Base-by-base conservation (phyloP, 2,888 invertebrate species). In the Ormyrus pomaceus region DNA sequence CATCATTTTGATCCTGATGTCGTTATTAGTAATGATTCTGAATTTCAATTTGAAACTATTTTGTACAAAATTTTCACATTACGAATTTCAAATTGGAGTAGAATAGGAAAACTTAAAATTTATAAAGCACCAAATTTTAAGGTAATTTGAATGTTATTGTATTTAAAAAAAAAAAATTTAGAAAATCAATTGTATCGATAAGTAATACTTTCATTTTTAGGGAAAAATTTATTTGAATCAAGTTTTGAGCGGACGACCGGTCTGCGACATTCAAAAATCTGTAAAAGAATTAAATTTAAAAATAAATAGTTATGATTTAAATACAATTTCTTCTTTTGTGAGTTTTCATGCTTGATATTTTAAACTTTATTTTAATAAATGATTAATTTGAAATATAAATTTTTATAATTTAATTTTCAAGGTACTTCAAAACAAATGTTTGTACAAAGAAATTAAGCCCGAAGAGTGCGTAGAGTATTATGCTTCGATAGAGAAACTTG, bases 1-100 rank as follows among this genome's bases (percentile, higher is more conserved):
- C 95, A 95, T 89, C 95, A 94, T 86, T 92, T 96, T 72, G 99
- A 99, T 88, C 97, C 99, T 0, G 99, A 99, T 91, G 91, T 99
- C 50, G 94, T 99, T 61, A 95, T 99, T 3, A 99, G 99, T 0
- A 98, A 99, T 87, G 99, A 99, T 89, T 94, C 95, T 86, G 96
- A 96, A 51, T 98, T 96, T 90, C 98, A 98, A 87, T 93, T 99
- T 79, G 96, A 97, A 86, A 92, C 98, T 2, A 92, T 99, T n/a
- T 94, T 98, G 65, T 95, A 97, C 79, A 95, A 98, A 82, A 93
- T 98, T 81, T 91, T 94, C 9, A 92, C 93, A 45, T 86, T 94
- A 5, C 96, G 96, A 88, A 94, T 97, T 71, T 94, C 95, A 0
- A 95, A 96, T 86, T 99, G 98, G 97, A 98, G 98, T n/a, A 94